These are phyloP conservation scores for Metaphire vulgaris DNA, from an alignment of 1,140 invertebrate species.

Conservation along the genomic window DNA sequence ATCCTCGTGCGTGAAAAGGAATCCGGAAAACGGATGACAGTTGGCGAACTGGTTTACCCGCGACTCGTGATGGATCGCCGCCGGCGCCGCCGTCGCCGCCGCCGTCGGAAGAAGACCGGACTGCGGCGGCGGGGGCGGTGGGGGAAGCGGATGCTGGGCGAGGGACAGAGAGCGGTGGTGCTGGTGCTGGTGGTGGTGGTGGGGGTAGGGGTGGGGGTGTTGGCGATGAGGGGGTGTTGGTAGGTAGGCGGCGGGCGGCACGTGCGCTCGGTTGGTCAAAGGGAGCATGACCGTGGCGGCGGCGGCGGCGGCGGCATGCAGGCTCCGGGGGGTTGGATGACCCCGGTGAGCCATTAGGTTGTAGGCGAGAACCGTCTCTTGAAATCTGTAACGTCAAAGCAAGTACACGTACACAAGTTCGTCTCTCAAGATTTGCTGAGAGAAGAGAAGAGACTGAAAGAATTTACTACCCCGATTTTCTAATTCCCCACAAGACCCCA, in stretches of 20 bases:
- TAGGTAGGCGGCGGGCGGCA: background rate
- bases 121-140: no score
- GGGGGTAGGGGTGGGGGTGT: background rate
- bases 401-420: no score
- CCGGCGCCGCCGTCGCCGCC: background rate
- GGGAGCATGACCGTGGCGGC: no score
- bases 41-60: background rate
- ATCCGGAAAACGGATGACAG: slow-evolving; percentile 23
- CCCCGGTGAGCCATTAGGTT: background rate
- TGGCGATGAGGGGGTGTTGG: background rate
- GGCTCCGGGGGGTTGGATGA: background rate
- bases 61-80: background rate
- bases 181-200: background rate
- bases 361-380: background rate
- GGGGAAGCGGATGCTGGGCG: no score
- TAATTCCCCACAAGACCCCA: no score
- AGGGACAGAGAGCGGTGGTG: background rate
- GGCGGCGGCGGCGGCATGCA: background rate
- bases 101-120: no score
- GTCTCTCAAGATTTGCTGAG: no score
- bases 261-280: background rate
- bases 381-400: no score
- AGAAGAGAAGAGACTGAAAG: no score
- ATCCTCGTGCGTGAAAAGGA: slow-evolving; percentile 42
- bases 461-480: no score